Evolutionary conservation across 2,888 invertebrate species (phyloP).

Genomic region (Papilio gigon): DNA sequence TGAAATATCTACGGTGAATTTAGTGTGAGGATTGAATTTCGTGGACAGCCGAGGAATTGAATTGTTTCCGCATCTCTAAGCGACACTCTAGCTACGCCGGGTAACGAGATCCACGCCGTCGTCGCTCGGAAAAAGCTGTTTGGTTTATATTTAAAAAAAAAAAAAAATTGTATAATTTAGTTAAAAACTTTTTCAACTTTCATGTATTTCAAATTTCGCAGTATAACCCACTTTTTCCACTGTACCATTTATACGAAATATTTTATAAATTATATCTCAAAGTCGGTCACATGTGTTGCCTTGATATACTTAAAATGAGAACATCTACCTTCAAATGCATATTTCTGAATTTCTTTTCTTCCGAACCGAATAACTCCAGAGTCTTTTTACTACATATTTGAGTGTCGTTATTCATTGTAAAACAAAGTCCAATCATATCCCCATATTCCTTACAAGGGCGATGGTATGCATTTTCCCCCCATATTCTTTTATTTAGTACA

Average conservation of each 20-base stretch:
- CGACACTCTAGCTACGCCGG: conserved; percentile 47
- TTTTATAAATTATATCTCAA: conserved; percentile 9
- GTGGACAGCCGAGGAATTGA: conserved; percentile 54
- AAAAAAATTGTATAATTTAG: conserved; percentile 25
- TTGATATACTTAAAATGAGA: neutral
- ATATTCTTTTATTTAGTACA: neutral
- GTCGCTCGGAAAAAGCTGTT: conserved; percentile 16
- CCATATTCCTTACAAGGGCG: too few species aligned
- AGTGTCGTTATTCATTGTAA: too few species aligned
- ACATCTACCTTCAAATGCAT: neutral
- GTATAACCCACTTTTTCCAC: conserved; percentile 31
- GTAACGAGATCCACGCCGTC: conserved; percentile 47
- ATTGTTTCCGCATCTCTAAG: conserved; percentile 56
- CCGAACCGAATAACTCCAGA: neutral
- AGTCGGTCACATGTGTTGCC: neutral
- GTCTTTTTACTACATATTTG: neutral
- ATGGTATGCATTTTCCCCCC: neutral
- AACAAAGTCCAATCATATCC: neutral
- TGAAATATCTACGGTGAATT: conserved; percentile 47
- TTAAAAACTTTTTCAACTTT: conserved; percentile 27
- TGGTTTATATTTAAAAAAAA: conserved; percentile 29
- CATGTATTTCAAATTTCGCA: conserved; percentile 29
- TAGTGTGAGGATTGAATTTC: conserved; percentile 56
- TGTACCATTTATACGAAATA: conserved; percentile 8
- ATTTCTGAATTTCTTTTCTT: neutral